These are phyloP conservation scores for Entomobrya multifasciata DNA, from an alignment of 2,888 invertebrate species.

Conservation along the genomic window DNA sequence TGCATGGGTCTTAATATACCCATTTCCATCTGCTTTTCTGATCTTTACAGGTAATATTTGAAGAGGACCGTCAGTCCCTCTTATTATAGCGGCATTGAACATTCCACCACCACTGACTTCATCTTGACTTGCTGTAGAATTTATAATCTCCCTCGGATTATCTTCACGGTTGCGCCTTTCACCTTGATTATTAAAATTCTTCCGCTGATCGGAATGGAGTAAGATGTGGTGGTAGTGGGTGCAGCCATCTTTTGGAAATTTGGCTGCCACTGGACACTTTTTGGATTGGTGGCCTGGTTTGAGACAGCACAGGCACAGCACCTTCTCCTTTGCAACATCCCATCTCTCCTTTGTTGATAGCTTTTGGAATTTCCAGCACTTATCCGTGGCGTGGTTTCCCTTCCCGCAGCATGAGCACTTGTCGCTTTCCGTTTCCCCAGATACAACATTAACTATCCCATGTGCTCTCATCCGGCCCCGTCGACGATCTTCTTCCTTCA, in stretches of 20 bases:
- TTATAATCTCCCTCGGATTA: background rate
- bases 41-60: background rate
- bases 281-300: background rate
- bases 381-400: background rate
- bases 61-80: background rate
- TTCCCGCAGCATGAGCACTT: constrained; percentile 5
- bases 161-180: background rate
- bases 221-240: constrained; percentile 5
- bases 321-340: background rate
- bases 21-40: background rate
- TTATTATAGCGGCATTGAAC: background rate
- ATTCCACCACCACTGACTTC: background rate
- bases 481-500: too few species aligned
- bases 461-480: too few species aligned
- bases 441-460: too few species aligned
- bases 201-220: background rate
- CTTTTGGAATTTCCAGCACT: constrained; percentile 5
- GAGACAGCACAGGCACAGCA: background rate
- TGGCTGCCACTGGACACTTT: background rate
- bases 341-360: background rate
- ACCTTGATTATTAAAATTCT: background rate
- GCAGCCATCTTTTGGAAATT: background rate
- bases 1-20: background rate
- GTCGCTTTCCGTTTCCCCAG: background rate
- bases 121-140: too few species aligned